Percentiles rank a stretch among this genome's conserved stretches.
These are phyloP conservation scores for Colletes gigas DNA, from an alignment of 1,140 invertebrate species.

Conservation along the genomic window DNA sequence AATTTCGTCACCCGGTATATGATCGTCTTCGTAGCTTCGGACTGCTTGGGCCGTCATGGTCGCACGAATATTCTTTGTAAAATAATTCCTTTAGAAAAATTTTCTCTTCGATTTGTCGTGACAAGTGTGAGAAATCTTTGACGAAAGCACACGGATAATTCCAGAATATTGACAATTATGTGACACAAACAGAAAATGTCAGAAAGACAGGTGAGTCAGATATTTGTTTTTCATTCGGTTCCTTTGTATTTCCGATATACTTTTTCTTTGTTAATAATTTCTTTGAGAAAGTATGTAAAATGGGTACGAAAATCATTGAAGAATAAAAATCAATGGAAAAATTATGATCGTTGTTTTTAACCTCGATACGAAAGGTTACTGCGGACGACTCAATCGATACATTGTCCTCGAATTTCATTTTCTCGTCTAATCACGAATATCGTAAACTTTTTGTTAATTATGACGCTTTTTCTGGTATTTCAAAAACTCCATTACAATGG, in stretches of 20 bases:
- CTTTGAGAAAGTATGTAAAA: not conserved
- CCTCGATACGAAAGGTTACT: constrained; percentile 47
- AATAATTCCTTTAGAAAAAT: constrained; percentile 14
- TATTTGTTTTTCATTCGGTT: constrained; percentile 6
- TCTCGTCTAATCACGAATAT: constrained; percentile 16
- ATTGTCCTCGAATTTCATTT: constrained; percentile 50
- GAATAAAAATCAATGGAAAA: not conserved
- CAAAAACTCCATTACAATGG: no score
- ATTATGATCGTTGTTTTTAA: constrained; percentile 39
- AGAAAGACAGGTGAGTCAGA: constrained; percentile 32
- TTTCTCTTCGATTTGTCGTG: not conserved
- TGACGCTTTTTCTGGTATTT: not conserved
- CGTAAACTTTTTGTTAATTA: not conserved
- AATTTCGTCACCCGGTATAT: constrained; percentile 43
- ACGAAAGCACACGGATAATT: not conserved
- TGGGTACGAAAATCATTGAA: not conserved
- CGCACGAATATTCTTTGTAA: constrained; percentile 30
- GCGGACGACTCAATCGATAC: constrained; percentile 49
- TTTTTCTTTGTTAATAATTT: not conserved
- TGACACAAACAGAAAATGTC: constrained; percentile 39
- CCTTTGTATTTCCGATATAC: not conserved
- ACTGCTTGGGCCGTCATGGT: constrained; percentile 39
- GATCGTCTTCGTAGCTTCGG: constrained; percentile 39
- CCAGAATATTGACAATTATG: constrained; percentile 26
- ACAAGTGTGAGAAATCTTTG: constrained; percentile 27